Conservation (phyloP, 2,888 invertebrate genomes). For the Dynastes tityus region DNA sequence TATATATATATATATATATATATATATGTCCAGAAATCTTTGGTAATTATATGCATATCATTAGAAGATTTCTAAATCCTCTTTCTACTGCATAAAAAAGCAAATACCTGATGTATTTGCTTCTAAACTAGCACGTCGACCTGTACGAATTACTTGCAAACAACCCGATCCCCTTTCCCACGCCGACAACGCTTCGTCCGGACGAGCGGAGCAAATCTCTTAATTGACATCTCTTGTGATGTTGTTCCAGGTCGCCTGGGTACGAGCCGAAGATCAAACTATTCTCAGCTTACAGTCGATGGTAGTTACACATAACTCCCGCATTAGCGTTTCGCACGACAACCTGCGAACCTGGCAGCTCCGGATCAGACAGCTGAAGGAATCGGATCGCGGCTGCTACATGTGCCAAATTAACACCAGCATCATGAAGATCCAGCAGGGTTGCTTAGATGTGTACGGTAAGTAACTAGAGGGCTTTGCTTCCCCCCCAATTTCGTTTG, state of each 20-base stretch:
- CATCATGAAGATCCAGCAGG: slow-evolving; percentile 89
- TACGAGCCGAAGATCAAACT: slow-evolving; percentile 92
- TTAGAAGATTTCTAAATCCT: too few relatives aligned
- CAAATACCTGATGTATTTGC: too few relatives aligned
- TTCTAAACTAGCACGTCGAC: neutral
- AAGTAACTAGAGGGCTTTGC: slow-evolving; percentile 65
- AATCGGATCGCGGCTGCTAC: slow-evolving; percentile 89
- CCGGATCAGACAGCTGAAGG: slow-evolving; percentile 86
- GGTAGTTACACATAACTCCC: slow-evolving; percentile 87
- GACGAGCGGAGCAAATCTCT: slow-evolving; percentile 1
- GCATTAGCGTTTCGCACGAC: slow-evolving; percentile 88
- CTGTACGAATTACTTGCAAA: neutral
- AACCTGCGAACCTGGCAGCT: slow-evolving; percentile 89
- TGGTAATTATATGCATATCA: too few relatives aligned
- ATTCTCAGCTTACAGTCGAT: slow-evolving; percentile 88
- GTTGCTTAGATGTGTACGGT: slow-evolving; percentile 92
- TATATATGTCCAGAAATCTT: too few relatives aligned
- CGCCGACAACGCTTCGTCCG: neutral
- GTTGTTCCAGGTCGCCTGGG: slow-evolving; percentile 86
- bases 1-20: too few relatives aligned
- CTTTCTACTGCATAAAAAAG: too few relatives aligned
- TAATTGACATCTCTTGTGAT: slow-evolving; percentile 45
- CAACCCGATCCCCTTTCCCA: neutral
- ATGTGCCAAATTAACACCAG: slow-evolving; percentile 95
- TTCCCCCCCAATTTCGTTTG: slow-evolving; percentile 3